Evolutionary conservation across 2,113 vertebrate genomes (phyloP).

Genomic region (Syngnathoides biaculeatus): DNA sequence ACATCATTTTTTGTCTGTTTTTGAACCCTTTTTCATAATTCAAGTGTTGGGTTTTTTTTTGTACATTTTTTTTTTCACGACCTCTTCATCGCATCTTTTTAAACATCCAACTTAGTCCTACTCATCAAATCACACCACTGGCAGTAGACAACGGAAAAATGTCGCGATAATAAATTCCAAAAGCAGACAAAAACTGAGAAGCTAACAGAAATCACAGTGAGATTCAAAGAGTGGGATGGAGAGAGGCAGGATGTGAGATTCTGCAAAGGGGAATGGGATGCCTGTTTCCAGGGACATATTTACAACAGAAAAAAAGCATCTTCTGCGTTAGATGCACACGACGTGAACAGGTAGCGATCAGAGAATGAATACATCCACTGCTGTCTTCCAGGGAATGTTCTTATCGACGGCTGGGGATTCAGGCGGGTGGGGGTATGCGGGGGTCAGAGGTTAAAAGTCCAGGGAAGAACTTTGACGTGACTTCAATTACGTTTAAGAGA

Average conservation of each 20-base stretch:
- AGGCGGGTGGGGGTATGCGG: not conserved
- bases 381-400: constrained; percentile 39
- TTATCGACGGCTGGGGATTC: not conserved
- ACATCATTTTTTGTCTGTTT: constrained; percentile 69
- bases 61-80: constrained; percentile 37
- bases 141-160: constrained; percentile 67
- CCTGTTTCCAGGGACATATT: constrained; percentile 53
- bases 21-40: constrained; percentile 62
- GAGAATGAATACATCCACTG: constrained; percentile 39
- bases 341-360: constrained; percentile 43
- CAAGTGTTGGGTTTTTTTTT: constrained; percentile 55
- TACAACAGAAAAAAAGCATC: constrained; percentile 67
- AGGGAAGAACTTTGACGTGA: constrained; percentile 6
- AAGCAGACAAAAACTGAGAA: constrained; percentile 55
- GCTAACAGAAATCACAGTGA: constrained; percentile 61
- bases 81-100: constrained; percentile 57
- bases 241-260: not conserved
- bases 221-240: constrained; percentile 45
- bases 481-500: not conserved
- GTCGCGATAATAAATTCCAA: constrained; percentile 55
- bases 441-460: not conserved
- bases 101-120: constrained; percentile 62
- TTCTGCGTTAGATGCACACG: constrained; percentile 73
- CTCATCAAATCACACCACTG: constrained; percentile 68
- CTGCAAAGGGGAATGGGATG: not conserved